These are phyloP conservation scores for Acanthisitta chloris DNA, from an alignment of 2,113 vertebrate species.

Conservation along the genomic window DNA sequence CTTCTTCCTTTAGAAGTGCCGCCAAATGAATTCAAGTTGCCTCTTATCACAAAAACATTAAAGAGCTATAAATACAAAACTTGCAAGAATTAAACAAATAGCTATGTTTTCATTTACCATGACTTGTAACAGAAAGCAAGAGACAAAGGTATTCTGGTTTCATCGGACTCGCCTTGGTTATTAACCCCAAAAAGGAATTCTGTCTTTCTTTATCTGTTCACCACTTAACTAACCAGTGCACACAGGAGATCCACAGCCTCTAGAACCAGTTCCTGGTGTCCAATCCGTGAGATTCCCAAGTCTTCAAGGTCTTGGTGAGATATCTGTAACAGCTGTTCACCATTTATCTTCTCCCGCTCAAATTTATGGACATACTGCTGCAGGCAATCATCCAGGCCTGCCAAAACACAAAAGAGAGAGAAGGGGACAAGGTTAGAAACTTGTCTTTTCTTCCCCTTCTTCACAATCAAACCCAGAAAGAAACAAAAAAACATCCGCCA, in stretches of 20 bases:
- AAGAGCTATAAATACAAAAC: neutral
- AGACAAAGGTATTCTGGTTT: neutral
- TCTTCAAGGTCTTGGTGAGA: slow-evolving; percentile 97
- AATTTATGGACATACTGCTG: slow-evolving; percentile 92
- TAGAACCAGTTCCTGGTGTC: slow-evolving; percentile 95
- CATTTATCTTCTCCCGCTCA: slow-evolving; percentile 95
- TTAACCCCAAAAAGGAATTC: neutral
- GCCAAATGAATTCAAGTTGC: neutral
- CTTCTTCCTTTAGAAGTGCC: neutral
- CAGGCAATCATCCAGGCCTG: slow-evolving; percentile 93
- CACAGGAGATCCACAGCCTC: slow-evolving; percentile 97
- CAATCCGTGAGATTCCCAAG: slow-evolving; percentile 90
- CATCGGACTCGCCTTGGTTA: neutral
- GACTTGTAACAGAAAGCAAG: neutral
- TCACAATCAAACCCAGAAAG: neutral
- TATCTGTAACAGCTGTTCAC: slow-evolving; percentile 93
- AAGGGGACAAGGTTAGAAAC: neutral
- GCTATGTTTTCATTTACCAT: neutral
- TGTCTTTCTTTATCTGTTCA: neutral
- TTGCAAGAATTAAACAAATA: neutral
- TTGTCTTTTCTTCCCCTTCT: too few species aligned
- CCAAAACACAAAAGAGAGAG: neutral
- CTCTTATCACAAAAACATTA: neutral
- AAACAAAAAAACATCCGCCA: neutral
- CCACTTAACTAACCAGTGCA: slow-evolving; percentile 86